Evolutionary conservation across 2,113 vertebrate genomes (phyloP).

Genomic region (Ochotona princeps): DNA sequence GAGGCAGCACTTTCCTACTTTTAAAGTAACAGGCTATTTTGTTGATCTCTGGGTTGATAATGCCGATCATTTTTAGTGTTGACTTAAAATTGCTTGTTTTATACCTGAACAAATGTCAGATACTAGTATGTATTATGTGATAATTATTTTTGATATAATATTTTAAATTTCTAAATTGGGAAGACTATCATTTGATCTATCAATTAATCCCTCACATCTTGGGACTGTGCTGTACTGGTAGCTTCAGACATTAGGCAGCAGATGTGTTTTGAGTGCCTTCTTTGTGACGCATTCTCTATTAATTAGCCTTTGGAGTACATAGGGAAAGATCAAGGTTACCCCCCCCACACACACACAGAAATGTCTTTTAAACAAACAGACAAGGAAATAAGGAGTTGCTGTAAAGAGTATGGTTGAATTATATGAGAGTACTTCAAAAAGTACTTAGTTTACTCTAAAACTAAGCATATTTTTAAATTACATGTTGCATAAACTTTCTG

Average conservation of each 20-base stretch:
- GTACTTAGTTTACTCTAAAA: no score
- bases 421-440: no score
- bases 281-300: not conserved
- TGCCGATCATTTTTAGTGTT: slow-evolving; percentile 25
- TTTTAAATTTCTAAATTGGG: slow-evolving; percentile 51
- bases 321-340: not conserved
- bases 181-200: slow-evolving; percentile 8
- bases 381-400: not conserved
- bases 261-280: not conserved
- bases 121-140: not conserved
- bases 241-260: not conserved
- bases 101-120: not conserved
- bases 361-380: not conserved
- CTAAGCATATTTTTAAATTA: no score
- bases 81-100: slow-evolving; percentile 39
- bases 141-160: not conserved
- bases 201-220: not conserved
- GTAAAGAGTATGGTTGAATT: not conserved
- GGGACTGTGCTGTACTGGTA: not conserved
- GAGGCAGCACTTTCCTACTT: slow-evolving; percentile 55
- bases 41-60: slow-evolving; percentile 46
- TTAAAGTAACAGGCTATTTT: slow-evolving; percentile 71
- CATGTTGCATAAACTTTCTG: no score
- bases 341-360: not conserved
- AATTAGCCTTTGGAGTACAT: not conserved